Evolutionary conservation across 30 jellyfish, hydroid and myxozoan genomes (phyloP).

Genomic region (Aurelia coerulea): DNA sequence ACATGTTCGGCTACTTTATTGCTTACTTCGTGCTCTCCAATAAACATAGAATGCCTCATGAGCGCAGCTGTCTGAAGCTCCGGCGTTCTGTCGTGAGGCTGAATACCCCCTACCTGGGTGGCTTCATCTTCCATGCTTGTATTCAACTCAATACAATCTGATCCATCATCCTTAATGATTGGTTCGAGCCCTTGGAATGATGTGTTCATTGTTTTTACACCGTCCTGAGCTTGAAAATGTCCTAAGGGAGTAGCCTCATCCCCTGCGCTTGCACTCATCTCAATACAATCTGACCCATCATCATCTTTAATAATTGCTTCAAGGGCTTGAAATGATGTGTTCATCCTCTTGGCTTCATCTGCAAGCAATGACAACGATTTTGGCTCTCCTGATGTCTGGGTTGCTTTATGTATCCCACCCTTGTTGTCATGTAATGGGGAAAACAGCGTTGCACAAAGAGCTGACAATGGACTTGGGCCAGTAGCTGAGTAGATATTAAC

Average conservation of each 20-base stretch:
- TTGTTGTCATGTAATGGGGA: slow-evolving; percentile 69
- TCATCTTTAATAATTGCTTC: slow-evolving; percentile 14
- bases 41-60: too few species aligned
- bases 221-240: neutral
- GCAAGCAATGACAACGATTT: slow-evolving; percentile 37
- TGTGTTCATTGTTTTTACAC: neutral
- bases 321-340: neutral
- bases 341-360: slow-evolving; percentile 18
- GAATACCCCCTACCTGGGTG: too few species aligned
- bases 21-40: too few species aligned
- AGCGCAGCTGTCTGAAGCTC: too few species aligned
- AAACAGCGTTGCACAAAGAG: slow-evolving; percentile 78
- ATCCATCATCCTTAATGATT: too few species aligned
- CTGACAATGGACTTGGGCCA: slow-evolving; percentile 82
- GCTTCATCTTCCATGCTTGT: too few species aligned
- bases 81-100: too few species aligned
- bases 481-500: slow-evolving; percentile 34
- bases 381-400: slow-evolving; percentile 75
- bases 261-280: too few species aligned
- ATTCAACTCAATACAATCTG: too few species aligned
- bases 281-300: neutral
- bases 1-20: too few species aligned
- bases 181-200: neutral
- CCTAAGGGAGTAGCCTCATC: too few species aligned
- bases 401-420: slow-evolving; percentile 47